Base-by-base conservation (phyloP, 2,113 vertebrate species). In the Uropsilus gracilis region DNA sequence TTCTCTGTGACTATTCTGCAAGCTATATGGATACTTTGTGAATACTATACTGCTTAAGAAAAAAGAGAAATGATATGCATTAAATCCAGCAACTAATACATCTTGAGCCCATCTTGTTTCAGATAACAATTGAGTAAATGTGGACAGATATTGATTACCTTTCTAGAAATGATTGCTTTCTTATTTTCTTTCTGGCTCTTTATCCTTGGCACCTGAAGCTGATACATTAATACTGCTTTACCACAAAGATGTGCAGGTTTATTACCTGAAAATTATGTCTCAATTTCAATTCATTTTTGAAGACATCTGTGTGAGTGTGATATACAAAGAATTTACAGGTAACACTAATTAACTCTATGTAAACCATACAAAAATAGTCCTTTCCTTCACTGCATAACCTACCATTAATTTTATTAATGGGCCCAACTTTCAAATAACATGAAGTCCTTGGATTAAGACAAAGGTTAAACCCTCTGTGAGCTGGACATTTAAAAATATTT, bases 391-490 rank as follows among this genome's bases (percentile, higher is more conserved):
- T 86, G 50, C 2, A 91, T 87, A 95, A 92, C 20, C 34, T 94
- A 68, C 57, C 57, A 86, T 95, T 90, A 98, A 97, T 97, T 98
- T 97, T 97, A 75, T 86, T 97, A 97, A 98, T 90, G 50, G 84
- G 50, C 86, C 95, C 94, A 93, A 68, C 93, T 95, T 90, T 97
- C 95, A 97, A 77, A 80, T 93, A 97, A 95, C 28, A 96, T 53
- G 92, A 97, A 95, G 96, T 85, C 89, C 93, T 97, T 97, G 89
- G 46, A 44, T 95, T 97, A 68, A 85, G 93, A 78, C 87, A 94
- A 97, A 96, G 77, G 20, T 75, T 96, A 61, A 96, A 94, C 89
- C 34, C 75, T 94, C 77, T 86, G 34, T 78, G 80, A 95, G 89
- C 17, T 95, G 8, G 69, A 34, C 59, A 75, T 91, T 96, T 89